A percentile compares a stretch with the other conserved stretches of the same genome.
phyloP scores from a whole-genome alignment of 2,797 vertebrate species.

The Hemitrygon akajei region DNA sequence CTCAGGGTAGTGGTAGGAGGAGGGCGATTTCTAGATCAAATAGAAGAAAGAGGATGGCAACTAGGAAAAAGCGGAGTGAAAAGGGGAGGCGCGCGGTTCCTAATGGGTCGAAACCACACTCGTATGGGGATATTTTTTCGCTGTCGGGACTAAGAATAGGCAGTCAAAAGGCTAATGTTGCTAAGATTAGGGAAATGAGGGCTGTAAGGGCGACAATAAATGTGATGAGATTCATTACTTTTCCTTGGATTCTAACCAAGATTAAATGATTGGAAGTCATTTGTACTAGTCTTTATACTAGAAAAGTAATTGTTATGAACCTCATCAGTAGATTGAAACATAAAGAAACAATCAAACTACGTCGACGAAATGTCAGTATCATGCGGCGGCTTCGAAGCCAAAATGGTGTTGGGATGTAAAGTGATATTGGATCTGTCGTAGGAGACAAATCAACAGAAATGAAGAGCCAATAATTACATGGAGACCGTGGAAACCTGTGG shows the following conservation, averaged over 20 bases:
- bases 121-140: constrained; percentile 47
- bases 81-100: constrained; percentile 37
- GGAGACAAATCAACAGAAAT: not conserved
- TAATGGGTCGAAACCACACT: constrained; percentile 47
- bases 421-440: not conserved
- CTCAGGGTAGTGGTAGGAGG: constrained; percentile 31
- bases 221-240: too few relatives aligned
- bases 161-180: constrained; percentile 23
- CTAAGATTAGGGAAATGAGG: too few relatives aligned
- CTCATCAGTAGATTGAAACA: constrained; percentile 58
- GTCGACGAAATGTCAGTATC: constrained; percentile 52
- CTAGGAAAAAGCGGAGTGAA: constrained; percentile 45
- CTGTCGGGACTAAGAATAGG: not conserved
- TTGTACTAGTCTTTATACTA: constrained; percentile 44
- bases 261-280: too few relatives aligned
- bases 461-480: constrained; percentile 45
- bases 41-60: constrained; percentile 41
- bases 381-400: constrained; percentile 44
- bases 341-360: constrained; percentile 48
- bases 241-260: too few relatives aligned
- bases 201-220: too few relatives aligned
- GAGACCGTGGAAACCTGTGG: constrained; percentile 50
- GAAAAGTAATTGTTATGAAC: constrained; percentile 51
- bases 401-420: constrained; percentile 48
- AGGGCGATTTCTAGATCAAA: constrained; percentile 51